A percentile compares a stretch with the other conserved stretches of the same genome.
phyloP scores from a whole-genome alignment of 1,140 invertebrate genomes.

The Trinorchestia longiramus region DNA sequence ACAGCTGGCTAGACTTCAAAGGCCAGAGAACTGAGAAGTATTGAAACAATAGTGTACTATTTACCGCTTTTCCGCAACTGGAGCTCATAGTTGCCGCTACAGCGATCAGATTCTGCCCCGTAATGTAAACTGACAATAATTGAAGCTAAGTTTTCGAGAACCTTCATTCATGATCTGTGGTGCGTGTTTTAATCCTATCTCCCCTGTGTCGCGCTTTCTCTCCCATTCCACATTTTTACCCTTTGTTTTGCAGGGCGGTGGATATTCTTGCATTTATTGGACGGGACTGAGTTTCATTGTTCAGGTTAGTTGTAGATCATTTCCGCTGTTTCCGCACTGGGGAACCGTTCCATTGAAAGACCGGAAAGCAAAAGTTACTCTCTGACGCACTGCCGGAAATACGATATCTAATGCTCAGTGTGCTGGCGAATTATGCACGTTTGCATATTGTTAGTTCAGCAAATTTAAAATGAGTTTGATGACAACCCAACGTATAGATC shows the following conservation, averaged over 20 bases:
- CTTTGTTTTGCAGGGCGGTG: not conserved
- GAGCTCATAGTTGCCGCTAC: not conserved
- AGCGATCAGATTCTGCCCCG: not conserved
- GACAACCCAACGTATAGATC: not conserved
- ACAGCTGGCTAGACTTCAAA: too few species aligned
- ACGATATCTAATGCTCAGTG: not conserved
- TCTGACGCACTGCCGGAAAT: not conserved
- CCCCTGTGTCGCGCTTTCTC: not conserved
- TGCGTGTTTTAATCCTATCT: not conserved
- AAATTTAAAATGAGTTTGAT: not conserved
- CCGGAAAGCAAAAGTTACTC: conserved; percentile 35
- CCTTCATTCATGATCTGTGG: not conserved
- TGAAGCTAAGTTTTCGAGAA: not conserved
- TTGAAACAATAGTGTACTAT: not conserved
- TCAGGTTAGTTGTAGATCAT: not conserved
- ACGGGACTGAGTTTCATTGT: conserved; percentile 15
- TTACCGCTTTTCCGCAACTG: not conserved
- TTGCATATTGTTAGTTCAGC: not conserved
- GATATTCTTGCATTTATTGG: not conserved
- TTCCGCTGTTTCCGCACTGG: not conserved
- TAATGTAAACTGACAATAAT: not conserved
- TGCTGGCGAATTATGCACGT: not conserved
- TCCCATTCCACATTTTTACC: not conserved
- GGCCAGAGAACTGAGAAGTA: too few species aligned
- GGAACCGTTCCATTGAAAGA: not conserved